phyloP scores from a whole-genome alignment of 2,888 invertebrate species.

The Craniophora ligustri region DNA sequence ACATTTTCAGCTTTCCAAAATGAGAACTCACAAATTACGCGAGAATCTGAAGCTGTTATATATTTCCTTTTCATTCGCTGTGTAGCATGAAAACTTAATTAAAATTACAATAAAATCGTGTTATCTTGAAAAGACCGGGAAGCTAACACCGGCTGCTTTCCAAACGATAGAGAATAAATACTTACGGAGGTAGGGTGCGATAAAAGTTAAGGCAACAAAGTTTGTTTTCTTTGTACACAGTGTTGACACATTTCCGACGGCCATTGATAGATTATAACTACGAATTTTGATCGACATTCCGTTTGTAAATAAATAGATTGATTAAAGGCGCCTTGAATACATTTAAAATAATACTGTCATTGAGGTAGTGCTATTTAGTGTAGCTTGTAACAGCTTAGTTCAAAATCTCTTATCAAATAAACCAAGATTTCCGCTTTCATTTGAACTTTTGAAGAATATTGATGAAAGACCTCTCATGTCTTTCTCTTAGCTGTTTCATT shows the following conservation, averaged over 20 bases:
- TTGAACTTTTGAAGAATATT: no score
- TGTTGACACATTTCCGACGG: constrained; percentile 5
- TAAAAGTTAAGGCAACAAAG: constrained; percentile 4
- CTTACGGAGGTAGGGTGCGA: constrained; percentile 2
- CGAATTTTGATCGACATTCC: neutral
- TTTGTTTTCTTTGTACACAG: constrained; percentile 6
- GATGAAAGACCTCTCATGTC: no score
- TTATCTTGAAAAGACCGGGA: constrained; percentile 38
- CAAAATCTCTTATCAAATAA: no score
- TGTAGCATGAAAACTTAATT: constrained; percentile 49
- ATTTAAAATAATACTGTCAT: neutral
- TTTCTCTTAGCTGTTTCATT: no score
- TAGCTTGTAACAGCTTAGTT: no score
- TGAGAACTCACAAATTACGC: constrained; percentile 14
- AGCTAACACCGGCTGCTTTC: constrained; percentile 21
- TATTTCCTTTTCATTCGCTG: constrained; percentile 32
- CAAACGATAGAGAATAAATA: constrained; percentile 23
- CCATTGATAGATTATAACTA: neutral
- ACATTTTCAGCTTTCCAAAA: constrained; percentile 3
- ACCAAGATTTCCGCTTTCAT: no score
- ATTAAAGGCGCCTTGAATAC: neutral
- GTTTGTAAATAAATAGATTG: neutral
- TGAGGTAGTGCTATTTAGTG: no score
- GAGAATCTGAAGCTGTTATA: constrained; percentile 9
- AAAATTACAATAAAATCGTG: constrained; percentile 42